phyloP scores from a whole-genome alignment of 2,888 invertebrate species.

The Pachydiplax longipennis region DNA sequence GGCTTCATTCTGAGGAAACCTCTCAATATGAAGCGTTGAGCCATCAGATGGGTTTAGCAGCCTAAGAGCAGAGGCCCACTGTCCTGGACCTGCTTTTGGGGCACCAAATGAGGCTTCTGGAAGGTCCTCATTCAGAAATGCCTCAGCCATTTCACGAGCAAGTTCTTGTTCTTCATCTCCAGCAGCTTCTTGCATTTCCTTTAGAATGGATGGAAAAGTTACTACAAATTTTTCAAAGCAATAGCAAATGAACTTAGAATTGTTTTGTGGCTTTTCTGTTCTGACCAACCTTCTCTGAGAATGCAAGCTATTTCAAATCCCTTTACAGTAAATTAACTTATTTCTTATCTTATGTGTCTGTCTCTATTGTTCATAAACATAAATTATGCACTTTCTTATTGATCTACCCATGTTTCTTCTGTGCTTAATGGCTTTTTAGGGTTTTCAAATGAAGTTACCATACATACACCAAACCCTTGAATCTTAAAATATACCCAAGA shows the following conservation, averaged over 20 bases:
- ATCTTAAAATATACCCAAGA: no score
- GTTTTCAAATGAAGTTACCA: no score
- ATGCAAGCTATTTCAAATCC: no score
- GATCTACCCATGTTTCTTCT: no score
- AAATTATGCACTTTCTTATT: no score
- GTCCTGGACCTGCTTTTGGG: slow-evolving; percentile 93
- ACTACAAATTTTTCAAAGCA: no score
- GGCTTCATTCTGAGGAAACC: slow-evolving; percentile 95
- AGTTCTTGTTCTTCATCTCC: slow-evolving; percentile 94
- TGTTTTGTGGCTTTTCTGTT: neutral
- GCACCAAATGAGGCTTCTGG: slow-evolving; percentile 95
- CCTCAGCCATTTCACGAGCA: slow-evolving; percentile 97
- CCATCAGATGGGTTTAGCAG: slow-evolving; percentile 87
- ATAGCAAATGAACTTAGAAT: neutral
- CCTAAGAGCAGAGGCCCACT: slow-evolving; percentile 94
- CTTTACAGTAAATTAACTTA: no score
- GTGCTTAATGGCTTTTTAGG: no score
- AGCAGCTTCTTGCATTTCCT: slow-evolving; percentile 96
- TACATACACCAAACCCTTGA: no score
- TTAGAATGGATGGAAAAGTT: neutral
- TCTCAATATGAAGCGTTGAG: slow-evolving; percentile 76
- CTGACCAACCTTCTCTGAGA: no score
- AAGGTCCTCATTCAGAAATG: slow-evolving; percentile 91
- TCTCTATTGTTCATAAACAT: no score
- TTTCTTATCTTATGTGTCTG: no score